Base-by-base conservation (phyloP, 2,113 vertebrate genomes). In the Dasyornis broadbenti region DNA sequence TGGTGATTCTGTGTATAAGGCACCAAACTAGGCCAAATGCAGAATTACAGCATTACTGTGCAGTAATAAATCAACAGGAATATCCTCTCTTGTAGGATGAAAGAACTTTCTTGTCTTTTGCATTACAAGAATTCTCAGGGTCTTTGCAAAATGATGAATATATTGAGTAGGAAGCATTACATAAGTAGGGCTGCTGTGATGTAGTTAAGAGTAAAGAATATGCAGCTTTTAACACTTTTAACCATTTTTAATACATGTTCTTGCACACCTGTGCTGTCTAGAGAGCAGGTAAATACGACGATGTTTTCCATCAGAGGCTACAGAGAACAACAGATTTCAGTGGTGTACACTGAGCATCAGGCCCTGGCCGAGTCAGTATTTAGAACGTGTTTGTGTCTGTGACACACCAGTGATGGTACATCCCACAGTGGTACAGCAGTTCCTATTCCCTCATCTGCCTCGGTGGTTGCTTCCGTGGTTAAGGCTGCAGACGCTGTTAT, bases 401-500 rank as follows among this genome's bases (percentile, higher is more conserved):
- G 45, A 1, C 47, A 23, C 35, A 9, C 6, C 63, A 31, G 7
- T 6, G 60, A 15, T 88, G 88, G 75, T 68, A 53, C 79, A 40
- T 71, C 82, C 88, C 56, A 5, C 56, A 16, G 47, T 81, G 68
- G 13, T 21, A 10, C 39, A 1, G 2, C 33, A 54, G 22, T 7
- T 89, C 35, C 6, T 56, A 3, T 59, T 78, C 92, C 73, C 94
- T 64, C 22, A 40, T 73, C 65, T 68, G 90, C 71, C 75, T 71
- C 19, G 31, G 37, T 92, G 68, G 64, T 78, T 95, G 72, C 92
- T 93, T 81, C 82, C 1, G 1, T 69, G 88, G 76, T 60, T 89
- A 57, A 89, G 88, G 80, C 92, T 92, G 92, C 90, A 94, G 95
- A 96, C 87, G 0, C 50, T 11, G 42, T 75, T 65, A 89, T 96